Percentiles rank a stretch among this genome's conserved stretches.
Evolutionary conservation across 2,888 invertebrate genomes (phyloP).

Genomic region (Glyphotaelius pellucidus): DNA sequence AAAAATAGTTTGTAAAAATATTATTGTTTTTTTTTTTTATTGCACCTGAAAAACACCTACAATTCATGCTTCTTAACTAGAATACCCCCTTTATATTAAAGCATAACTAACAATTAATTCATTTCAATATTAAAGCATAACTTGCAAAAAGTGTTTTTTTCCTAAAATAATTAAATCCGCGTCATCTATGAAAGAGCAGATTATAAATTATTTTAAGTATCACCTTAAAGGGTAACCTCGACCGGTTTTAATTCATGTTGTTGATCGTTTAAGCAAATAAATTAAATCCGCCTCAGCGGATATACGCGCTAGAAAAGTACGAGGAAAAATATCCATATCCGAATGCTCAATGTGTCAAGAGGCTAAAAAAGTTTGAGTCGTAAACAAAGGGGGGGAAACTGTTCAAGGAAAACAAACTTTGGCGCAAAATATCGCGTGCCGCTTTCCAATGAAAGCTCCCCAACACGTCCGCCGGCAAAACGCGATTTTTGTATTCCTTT

Average conservation of each 20-base stretch:
- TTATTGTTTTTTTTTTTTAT: no score
- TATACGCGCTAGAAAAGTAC: not conserved
- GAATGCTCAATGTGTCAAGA: constrained; percentile 28
- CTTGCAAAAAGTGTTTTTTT: no score
- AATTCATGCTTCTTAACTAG: no score
- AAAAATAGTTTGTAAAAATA: no score
- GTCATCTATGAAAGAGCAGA: no score
- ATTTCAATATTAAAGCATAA: no score
- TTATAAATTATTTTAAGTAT: no score
- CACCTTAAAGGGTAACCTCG: no score
- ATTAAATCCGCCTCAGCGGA: not conserved
- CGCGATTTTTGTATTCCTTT: constrained; percentile 62
- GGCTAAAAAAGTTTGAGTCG: constrained; percentile 10
- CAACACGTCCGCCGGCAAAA: constrained; percentile 47
- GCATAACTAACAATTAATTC: no score
- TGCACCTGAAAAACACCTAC: no score
- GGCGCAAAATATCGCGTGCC: constrained; percentile 44
- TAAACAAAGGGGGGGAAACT: constrained; percentile 36
- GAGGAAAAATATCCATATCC: not conserved
- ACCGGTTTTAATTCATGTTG: not conserved
- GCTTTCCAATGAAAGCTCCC: constrained; percentile 47
- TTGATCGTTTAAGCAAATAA: not conserved
- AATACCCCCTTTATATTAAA: no score
- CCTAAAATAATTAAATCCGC: no score
- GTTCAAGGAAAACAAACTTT: constrained; percentile 37